These are phyloP conservation scores for Myotis lucifugus DNA, from an alignment of 2,113 vertebrate species.

Conservation along the genomic window DNA sequence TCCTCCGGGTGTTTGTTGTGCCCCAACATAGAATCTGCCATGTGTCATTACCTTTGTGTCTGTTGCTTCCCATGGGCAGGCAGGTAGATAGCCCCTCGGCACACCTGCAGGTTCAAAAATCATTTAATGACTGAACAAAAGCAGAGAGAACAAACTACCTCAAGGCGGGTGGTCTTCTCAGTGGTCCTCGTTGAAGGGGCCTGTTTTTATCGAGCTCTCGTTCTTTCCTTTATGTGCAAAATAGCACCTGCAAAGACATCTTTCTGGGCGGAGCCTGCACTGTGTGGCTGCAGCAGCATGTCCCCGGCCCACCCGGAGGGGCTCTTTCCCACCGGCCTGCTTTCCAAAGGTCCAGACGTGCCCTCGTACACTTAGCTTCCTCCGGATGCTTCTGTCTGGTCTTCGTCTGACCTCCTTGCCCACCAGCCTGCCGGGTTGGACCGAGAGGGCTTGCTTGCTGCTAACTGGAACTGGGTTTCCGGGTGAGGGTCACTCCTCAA, in stretches of 20 bases:
- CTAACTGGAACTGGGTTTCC: neutral
- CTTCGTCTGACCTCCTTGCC: fast-evolving
- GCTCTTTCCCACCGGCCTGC: no score
- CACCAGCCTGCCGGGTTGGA: neutral
- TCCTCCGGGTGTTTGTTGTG: neutral
- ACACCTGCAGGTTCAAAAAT: neutral
- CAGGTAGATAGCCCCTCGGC: neutral
- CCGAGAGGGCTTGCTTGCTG: neutral
- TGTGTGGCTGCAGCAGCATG: fast-evolving
- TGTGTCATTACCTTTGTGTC: neutral
- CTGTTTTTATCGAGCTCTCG: fast-evolving
- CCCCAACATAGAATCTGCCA: neutral
- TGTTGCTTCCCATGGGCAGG: neutral
- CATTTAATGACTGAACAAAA: fast-evolving
- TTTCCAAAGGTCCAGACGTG: fast-evolving
- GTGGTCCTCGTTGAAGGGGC: fast-evolving
- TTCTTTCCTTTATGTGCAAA: no score
- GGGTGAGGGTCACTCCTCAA: fast-evolving
- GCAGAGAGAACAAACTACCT: fast-evolving
- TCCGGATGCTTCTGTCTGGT: neutral
- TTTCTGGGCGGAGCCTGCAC: neutral
- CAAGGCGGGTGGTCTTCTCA: neutral
- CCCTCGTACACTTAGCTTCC: neutral
- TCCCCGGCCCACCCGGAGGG: fast-evolving
- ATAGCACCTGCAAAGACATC: fast-evolving